Conservation (phyloP, 2,113 vertebrate species). For the Pithys albifrons region DNA sequence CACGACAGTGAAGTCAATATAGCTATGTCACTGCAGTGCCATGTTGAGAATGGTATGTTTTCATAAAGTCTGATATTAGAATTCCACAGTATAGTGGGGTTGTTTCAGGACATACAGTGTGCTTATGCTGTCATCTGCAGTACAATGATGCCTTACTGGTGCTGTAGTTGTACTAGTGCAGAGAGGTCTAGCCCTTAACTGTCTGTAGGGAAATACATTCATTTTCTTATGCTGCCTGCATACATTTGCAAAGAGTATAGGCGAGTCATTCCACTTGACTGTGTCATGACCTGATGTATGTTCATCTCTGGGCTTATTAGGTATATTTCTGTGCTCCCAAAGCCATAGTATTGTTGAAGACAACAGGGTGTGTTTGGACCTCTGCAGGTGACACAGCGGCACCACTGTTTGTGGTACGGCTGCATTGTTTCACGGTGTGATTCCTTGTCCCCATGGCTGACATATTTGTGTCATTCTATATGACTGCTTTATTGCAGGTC, state of each 20-base stretch:
- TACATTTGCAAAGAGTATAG: neutral
- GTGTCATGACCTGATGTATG: neutral
- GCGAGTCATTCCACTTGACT: neutral
- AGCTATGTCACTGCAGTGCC: neutral
- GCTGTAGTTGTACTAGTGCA: neutral
- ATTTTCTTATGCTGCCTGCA: neutral
- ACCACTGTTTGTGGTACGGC: neutral
- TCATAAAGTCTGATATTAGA: neutral
- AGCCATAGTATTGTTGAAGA: neutral
- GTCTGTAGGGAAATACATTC: neutral
- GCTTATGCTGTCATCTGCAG: neutral
- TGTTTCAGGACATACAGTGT: neutral
- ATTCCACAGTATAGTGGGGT: neutral
- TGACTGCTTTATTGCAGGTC: neutral
- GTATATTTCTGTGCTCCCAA: neutral
- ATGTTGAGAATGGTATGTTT: neutral
- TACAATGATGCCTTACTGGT: neutral
- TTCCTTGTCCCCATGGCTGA: neutral
- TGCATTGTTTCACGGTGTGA: neutral
- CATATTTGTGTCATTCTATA: neutral
- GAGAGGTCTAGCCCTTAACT: neutral
- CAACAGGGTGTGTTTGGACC: neutral
- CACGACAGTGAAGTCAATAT: neutral
- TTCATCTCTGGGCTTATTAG: neutral
- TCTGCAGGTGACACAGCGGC: neutral